Percentiles rank a stretch among this genome's conserved stretches.
These are phyloP conservation scores for Clivina fossor DNA, from an alignment of 2,888 invertebrate genomes.

Conservation along the genomic window DNA sequence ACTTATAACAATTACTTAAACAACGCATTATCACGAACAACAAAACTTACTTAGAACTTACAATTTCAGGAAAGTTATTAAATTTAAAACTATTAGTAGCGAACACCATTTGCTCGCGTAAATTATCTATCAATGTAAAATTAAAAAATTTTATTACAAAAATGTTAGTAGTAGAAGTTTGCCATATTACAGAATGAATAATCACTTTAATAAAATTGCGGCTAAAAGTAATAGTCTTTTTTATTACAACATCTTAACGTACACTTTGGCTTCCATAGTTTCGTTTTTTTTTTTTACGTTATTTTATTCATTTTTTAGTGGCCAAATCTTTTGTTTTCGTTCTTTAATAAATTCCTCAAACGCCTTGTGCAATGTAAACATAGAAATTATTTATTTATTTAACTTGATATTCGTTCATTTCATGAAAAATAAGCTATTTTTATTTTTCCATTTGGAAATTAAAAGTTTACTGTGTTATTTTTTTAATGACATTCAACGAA, in stretches of 20 bases:
- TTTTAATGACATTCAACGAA: too few species aligned
- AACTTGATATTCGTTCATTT: too few species aligned
- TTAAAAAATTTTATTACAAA: conserved; percentile 33
- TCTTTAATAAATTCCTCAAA: conserved; percentile 22
- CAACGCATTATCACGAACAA: too few species aligned
- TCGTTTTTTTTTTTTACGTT: conserved; percentile 3
- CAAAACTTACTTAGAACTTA: too few species aligned
- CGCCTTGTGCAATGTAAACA: neutral
- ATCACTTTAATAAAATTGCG: conserved; percentile 31
- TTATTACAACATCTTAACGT: conserved; percentile 16
- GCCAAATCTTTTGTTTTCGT: conserved; percentile 21
- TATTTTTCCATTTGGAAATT: neutral
- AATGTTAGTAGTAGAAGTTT: conserved; percentile 18
- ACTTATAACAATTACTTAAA: too few species aligned
- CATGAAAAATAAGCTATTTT: too few species aligned
- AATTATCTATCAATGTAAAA: conserved; percentile 32
- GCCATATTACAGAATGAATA: conserved; percentile 26
- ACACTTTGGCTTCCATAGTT: neutral
- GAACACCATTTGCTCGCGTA: conserved; percentile 6
- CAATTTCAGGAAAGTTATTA: too few species aligned
- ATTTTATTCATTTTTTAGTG: conserved; percentile 1
- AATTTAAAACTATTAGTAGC: too few species aligned
- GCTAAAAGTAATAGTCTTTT: conserved; percentile 32
- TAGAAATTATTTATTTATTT: too few species aligned
- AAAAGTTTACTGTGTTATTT: neutral